These are phyloP conservation scores for Metopolophium dirhodum DNA, from an alignment of 1,140 invertebrate genomes.

Conservation along the genomic window DNA sequence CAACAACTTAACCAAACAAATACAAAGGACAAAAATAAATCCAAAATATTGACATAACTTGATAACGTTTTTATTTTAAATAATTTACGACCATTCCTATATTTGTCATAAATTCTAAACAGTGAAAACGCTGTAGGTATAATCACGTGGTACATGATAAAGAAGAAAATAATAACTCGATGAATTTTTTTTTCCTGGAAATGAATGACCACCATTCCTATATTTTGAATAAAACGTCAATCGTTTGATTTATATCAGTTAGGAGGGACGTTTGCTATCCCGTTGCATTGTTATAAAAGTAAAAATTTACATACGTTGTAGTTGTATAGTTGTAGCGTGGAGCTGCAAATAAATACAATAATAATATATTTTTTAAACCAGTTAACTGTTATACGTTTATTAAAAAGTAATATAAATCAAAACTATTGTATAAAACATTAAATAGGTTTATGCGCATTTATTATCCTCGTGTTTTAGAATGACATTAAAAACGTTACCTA, in stretches of 20 bases:
- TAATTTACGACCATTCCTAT: conserved; percentile 37
- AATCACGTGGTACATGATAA: conserved; percentile 33
- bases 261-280: not conserved
- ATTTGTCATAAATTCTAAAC: conserved; percentile 26
- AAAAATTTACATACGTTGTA: not conserved
- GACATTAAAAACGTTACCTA: not conserved
- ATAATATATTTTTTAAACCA: not conserved
- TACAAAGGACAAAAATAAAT: conserved; percentile 20
- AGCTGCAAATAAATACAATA: not conserved
- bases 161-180: conserved; percentile 19
- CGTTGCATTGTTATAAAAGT: not conserved
- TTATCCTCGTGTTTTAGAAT: not conserved
- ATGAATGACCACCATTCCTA: not conserved
- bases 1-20: conserved; percentile 40
- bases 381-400: not conserved
- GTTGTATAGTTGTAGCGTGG: not conserved
- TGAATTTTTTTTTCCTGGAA: not conserved
- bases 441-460: not conserved
- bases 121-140: not conserved
- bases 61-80: conserved; percentile 46
- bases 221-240: conserved; percentile 15
- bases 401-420: not conserved
- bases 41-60: conserved; percentile 29
- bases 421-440: not conserved
- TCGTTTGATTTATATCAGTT: conserved; percentile 29